phyloP scores from a whole-genome alignment of 2,113 vertebrate species.

The Oreochromis niloticus region DNA sequence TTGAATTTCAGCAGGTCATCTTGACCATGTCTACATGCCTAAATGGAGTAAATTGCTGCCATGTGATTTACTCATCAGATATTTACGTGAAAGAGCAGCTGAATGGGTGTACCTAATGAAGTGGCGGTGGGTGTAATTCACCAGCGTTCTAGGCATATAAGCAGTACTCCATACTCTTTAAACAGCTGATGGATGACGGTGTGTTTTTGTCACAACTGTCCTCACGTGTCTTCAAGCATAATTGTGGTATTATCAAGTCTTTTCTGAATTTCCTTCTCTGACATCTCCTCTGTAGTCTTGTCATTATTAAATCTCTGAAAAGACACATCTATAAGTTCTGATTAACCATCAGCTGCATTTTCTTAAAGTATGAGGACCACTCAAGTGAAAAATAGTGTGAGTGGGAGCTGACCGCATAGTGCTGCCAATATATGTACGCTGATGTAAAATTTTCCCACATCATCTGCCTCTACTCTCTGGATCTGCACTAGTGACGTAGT shows the following conservation, averaged over 20 bases:
- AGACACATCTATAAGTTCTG: not conserved
- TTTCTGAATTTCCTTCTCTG: not conserved
- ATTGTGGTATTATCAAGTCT: not conserved
- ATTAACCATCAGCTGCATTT: not conserved
- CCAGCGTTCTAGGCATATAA: not conserved
- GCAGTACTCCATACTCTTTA: not conserved
- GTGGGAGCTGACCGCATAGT: not conserved
- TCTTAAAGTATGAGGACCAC: not conserved
- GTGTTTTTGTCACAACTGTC: not conserved
- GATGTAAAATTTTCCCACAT: not conserved
- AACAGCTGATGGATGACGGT: not conserved
- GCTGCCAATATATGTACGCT: not conserved
- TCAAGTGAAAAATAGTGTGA: not conserved
- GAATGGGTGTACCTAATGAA: not conserved
- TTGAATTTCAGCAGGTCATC: not conserved
- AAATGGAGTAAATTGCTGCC: not conserved
- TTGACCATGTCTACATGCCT: not conserved
- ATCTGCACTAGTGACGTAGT: conserved; percentile 5
- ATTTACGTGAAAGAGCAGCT: not conserved
- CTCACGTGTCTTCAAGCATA: not conserved
- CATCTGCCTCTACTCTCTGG: not conserved
- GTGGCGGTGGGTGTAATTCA: not conserved
- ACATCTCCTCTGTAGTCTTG: not conserved
- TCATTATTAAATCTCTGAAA: not conserved
- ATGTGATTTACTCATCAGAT: not conserved